Conservation (phyloP, 1,140 invertebrate genomes). For the Sesamia nonagrioides region DNA sequence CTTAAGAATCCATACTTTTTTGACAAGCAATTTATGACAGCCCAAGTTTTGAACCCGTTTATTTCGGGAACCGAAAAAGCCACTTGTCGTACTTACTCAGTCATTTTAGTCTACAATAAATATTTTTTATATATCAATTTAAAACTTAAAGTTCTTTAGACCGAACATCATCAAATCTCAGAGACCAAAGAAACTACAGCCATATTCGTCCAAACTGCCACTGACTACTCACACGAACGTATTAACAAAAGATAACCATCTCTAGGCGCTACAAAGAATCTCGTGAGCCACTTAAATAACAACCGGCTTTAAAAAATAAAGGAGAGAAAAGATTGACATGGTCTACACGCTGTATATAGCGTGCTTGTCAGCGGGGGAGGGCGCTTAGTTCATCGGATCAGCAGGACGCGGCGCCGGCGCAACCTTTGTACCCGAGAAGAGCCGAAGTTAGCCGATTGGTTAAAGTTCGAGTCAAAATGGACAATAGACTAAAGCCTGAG, state of each 20-base stretch:
- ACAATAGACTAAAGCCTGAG: neutral
- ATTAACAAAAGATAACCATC: constrained; percentile 20
- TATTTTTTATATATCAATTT: too few species aligned
- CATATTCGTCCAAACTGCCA: neutral
- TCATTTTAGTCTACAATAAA: too few species aligned
- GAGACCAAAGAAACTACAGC: neutral
- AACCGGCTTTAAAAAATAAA: constrained; percentile 19
- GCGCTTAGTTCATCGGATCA: constrained; percentile 65
- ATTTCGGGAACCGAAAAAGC: too few species aligned
- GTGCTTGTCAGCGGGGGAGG: constrained; percentile 62
- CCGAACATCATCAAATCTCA: neutral
- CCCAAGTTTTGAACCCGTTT: too few species aligned
- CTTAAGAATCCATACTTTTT: too few species aligned
- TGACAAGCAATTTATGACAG: too few species aligned
- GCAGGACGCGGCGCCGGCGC: constrained; percentile 75
- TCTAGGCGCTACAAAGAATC: constrained; percentile 8
- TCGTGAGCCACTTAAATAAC: constrained; percentile 21
- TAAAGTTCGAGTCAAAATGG: neutral
- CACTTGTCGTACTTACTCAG: too few species aligned
- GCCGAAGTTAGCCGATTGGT: constrained; percentile 16
- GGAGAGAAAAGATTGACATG: constrained; percentile 43
- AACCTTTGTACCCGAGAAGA: constrained; percentile 58
- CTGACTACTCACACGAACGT: constrained; percentile 1
- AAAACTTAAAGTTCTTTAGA: too few species aligned
- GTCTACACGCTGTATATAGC: constrained; percentile 60